Conservation (phyloP, 2,113 vertebrate genomes). For the Bothrops jararaca region DNA sequence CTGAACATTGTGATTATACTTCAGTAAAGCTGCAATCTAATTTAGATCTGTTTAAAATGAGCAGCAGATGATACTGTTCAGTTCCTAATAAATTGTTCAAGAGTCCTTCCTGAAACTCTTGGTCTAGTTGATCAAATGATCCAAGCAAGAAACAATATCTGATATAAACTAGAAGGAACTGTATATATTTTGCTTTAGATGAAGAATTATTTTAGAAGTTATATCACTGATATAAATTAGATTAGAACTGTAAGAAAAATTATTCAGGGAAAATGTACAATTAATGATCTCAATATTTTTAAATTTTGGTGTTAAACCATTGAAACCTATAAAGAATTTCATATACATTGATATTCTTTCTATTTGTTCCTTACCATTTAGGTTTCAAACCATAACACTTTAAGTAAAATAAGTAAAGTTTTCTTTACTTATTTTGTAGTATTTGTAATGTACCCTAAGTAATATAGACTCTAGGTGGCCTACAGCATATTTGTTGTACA, state of each 20-base stretch:
- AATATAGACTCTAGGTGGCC: neutral
- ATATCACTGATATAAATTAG: neutral
- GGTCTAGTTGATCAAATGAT: neutral
- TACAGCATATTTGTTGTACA: neutral
- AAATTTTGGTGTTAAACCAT: neutral
- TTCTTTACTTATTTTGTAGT: neutral
- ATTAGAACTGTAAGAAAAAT: neutral
- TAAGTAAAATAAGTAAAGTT: neutral
- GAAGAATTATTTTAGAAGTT: neutral
- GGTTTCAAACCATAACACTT: neutral
- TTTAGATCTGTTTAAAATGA: neutral
- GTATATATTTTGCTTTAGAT: neutral
- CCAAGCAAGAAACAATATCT: neutral
- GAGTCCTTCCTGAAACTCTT: neutral
- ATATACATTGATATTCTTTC: neutral
- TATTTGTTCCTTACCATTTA: neutral
- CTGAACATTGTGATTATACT: neutral
- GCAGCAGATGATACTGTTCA: neutral
- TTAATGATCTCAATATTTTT: slow-evolving; percentile 22
- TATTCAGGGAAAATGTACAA: slow-evolving; percentile 23
- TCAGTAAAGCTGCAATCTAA: neutral
- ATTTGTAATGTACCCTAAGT: neutral
- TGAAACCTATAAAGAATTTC: neutral
- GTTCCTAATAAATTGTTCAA: neutral
- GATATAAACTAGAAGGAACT: neutral